Evolutionary conservation across 2,113 vertebrate genomes (phyloP), one percentile per base, ranked within the genome.

Genomic region (Cygnus buccinator): DNA sequence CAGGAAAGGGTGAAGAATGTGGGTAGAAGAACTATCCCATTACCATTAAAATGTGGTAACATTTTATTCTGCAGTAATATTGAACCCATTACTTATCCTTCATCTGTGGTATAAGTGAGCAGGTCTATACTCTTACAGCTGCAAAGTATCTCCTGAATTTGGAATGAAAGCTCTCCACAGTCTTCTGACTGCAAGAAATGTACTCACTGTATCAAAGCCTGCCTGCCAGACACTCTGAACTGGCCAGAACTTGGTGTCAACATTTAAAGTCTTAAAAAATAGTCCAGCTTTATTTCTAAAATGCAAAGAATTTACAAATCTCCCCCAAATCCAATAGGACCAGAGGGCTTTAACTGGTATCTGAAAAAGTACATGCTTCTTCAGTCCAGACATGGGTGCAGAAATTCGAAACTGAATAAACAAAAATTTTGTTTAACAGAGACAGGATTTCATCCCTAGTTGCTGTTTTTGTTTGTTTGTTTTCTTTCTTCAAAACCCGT

Each of bases 1-100:
- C 20, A 72, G 37, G 20, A 88, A 83, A 54, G 13, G 17, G 17
- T 28, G 7, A 79, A 48, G 13, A 62, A 35, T 1, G 17, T 39
- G 6, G 37, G 43, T 1, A 67, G 18, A 86, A 91, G 21, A 68
- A 58, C 54, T 75, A 71, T 10, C 2, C 0, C 31, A 85, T 0
- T 0, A 0, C 5, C 33, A 67, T 48, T 48, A 48, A 48, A 48
- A 48, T 22, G 46, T 21, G 46, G 46, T 48, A 48, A 48, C 26
- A 43, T 90, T 92, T 58, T 66, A 43, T 70, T 71, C 76, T 84
- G 7, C 43, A 82, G 22, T 62, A 87, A 82, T 17, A 57, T 0
- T 22, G 13, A 75, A 14, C 13, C 18, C 16, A 35, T 73, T 65
- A 57, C 15, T 65, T 25, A 68, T 65, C 25, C 1, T 2, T 3